These are phyloP conservation scores for Tetragonula carbonaria DNA, from an alignment of 2,888 invertebrate genomes.

Conservation along the genomic window DNA sequence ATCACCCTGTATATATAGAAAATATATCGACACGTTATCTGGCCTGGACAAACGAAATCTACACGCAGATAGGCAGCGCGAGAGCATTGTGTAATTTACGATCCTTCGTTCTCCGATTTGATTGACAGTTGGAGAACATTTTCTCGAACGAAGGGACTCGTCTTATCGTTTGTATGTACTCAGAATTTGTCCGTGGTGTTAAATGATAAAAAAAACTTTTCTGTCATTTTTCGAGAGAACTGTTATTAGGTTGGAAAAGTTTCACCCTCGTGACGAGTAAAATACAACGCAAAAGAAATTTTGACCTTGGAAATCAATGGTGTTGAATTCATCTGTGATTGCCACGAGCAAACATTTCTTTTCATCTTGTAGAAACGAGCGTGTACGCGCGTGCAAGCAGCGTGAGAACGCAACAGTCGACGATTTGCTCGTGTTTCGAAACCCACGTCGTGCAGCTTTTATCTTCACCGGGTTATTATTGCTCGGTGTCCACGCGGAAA, in stretches of 20 bases:
- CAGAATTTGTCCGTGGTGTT: too few relatives aligned
- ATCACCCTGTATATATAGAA: too few relatives aligned
- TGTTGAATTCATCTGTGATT: too few relatives aligned
- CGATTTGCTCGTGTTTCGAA: slow-evolving; percentile 30
- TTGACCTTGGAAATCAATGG: too few relatives aligned
- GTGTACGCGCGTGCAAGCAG: too few relatives aligned
- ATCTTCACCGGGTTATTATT: slow-evolving; percentile 46
- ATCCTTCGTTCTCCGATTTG: background rate
- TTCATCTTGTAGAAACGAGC: background rate
- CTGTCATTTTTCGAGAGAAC: too few relatives aligned
- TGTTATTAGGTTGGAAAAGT: too few relatives aligned
- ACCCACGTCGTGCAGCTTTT: slow-evolving; percentile 39
- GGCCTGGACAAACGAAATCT: background rate
- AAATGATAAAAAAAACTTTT: too few relatives aligned
- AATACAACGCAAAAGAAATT: too few relatives aligned
- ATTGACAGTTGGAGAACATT: slow-evolving; percentile 25
- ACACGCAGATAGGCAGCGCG: slow-evolving; percentile 1
- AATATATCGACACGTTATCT: background rate
- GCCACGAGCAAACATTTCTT: too few relatives aligned
- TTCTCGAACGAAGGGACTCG: slow-evolving; percentile 40
- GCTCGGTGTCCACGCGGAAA: slow-evolving; percentile 47
- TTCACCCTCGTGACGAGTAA: too few relatives aligned
- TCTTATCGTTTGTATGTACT: slow-evolving; percentile 46
- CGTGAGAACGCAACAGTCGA: background rate
- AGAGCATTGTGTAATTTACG: slow-evolving; percentile 24